Percentiles rank a stretch among this genome's conserved stretches.
Evolutionary conservation across 1,140 invertebrate species (phyloP).

Genomic region (Maniola jurtina): DNA sequence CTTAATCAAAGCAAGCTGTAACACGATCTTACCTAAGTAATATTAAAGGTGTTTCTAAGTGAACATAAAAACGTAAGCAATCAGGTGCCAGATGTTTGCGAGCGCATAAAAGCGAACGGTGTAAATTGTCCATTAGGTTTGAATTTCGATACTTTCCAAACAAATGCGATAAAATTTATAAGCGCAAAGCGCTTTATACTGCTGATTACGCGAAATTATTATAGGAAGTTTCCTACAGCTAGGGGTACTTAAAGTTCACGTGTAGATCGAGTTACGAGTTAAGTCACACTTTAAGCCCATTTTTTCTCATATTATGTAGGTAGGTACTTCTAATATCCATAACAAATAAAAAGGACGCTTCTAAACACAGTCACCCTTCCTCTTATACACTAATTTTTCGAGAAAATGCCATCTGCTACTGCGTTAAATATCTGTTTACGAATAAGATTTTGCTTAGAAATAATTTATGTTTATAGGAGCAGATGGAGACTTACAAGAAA

Average conservation of each 20-base stretch:
- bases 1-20: conserved; percentile 21
- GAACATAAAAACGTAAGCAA: conserved; percentile 11
- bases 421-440: conserved; percentile 2
- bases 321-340: background rate
- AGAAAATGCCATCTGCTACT: background rate
- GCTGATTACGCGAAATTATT: conserved; percentile 10
- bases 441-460: conserved; percentile 14
- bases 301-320: no score
- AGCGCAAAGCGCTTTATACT: conserved; percentile 6
- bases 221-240: background rate
- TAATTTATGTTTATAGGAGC: conserved; percentile 38
- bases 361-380: background rate
- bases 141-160: conserved; percentile 15
- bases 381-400: background rate
- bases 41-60: conserved; percentile 10
- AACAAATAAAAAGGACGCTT: background rate
- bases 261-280: no score
- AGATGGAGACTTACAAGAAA: conserved; percentile 58
- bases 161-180: conserved; percentile 13
- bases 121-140: conserved; percentile 14
- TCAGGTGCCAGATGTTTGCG: conserved; percentile 9
- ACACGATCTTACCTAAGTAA: background rate
- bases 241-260: background rate
- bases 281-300: no score
- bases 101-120: conserved; percentile 8